Percentiles rank a stretch among this genome's conserved stretches.
phyloP scores from a whole-genome alignment of 2,797 vertebrate genomes.

The Champsocephalus gunnari region DNA sequence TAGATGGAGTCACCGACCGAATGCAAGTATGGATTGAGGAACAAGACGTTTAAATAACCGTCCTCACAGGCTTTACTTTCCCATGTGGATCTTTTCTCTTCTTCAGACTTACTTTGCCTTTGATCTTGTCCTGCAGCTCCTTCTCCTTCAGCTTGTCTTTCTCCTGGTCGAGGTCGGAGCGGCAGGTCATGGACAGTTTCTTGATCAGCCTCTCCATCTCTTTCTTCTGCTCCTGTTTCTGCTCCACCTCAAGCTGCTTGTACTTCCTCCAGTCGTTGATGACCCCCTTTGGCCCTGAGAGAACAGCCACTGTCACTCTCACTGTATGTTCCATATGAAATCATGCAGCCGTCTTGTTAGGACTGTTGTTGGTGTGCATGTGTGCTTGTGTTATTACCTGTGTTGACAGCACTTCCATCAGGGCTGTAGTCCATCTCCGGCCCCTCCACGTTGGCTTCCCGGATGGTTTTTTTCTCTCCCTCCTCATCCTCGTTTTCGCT shows the following conservation, averaged over 20 bases:
- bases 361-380: background rate
- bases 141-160: slow-evolving; percentile 91
- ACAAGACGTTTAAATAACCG: background rate
- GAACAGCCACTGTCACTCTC: background rate
- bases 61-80: background rate
- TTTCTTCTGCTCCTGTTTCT: slow-evolving; percentile 92
- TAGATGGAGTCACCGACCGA: background rate
- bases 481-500: slow-evolving; percentile 93
- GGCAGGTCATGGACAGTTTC: slow-evolving; percentile 94
- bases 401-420: slow-evolving; percentile 94
- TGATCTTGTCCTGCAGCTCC: slow-evolving; percentile 92
- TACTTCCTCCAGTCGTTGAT: slow-evolving; percentile 98
- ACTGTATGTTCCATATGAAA: background rate
- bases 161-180: slow-evolving; percentile 92
- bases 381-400: slow-evolving; percentile 81
- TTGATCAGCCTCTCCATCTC: slow-evolving; percentile 97
- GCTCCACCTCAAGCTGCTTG: slow-evolving; percentile 97
- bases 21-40: background rate
- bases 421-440: slow-evolving; percentile 86
- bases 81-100: background rate
- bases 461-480: slow-evolving; percentile 78
- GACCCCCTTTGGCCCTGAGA: slow-evolving; percentile 95
- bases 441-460: slow-evolving; percentile 72
- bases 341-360: background rate
- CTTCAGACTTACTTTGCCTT: slow-evolving; percentile 88